phyloP scores from a whole-genome alignment of 1,140 invertebrate species.

The Panagrolaimus sp. region DNA sequence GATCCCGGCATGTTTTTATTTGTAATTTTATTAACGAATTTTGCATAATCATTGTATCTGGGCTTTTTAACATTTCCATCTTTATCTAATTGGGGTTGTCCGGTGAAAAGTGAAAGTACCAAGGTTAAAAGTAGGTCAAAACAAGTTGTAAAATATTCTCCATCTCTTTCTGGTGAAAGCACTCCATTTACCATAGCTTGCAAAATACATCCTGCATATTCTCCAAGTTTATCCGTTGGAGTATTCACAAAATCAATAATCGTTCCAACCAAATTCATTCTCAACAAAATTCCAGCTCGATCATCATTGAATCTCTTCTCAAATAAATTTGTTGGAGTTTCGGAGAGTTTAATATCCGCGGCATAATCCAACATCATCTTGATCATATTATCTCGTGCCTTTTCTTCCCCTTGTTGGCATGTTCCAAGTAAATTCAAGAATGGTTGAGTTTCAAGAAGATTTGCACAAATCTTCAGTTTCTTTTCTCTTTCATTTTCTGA shows the following conservation, averaged over 20 bases:
- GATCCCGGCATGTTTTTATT: conserved; percentile 37
- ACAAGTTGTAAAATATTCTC: background rate
- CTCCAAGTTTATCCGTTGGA: background rate
- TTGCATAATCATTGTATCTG: background rate
- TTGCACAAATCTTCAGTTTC: conserved; percentile 20
- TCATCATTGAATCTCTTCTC: conserved; percentile 35
- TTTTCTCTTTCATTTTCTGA: background rate
- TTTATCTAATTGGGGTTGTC: background rate
- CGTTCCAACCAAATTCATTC: conserved; percentile 47
- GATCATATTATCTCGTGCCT: conserved; percentile 36
- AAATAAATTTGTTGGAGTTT: conserved; percentile 37
- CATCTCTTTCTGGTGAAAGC: background rate
- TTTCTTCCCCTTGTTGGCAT: conserved; percentile 43
- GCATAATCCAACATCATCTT: conserved; percentile 33
- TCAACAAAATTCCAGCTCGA: conserved; percentile 37
- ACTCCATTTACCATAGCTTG: background rate
- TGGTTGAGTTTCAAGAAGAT: conserved; percentile 41
- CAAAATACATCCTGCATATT: background rate
- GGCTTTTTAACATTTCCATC: background rate
- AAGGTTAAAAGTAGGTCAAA: background rate
- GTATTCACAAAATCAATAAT: conserved; percentile 37
- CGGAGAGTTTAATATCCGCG: conserved; percentile 36
- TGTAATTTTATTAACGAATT: conserved; percentile 30
- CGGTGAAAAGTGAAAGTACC: background rate
- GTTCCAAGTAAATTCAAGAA: conserved; percentile 47